A percentile compares a stretch with the other conserved stretches of the same genome.
These are phyloP conservation scores for Tachina fera DNA, from an alignment of 2,888 invertebrate genomes.

Conservation along the genomic window DNA sequence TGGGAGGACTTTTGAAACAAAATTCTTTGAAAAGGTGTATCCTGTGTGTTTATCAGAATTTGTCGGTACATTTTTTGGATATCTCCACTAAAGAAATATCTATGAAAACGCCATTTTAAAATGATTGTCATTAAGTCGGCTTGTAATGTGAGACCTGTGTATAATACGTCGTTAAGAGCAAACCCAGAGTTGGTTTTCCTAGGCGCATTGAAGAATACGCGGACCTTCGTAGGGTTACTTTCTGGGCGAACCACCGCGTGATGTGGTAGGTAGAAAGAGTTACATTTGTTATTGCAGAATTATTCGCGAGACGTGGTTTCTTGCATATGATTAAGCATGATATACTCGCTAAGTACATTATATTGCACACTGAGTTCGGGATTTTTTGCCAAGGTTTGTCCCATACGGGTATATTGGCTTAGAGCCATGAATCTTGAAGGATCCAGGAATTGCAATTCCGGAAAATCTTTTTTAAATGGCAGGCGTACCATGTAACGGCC, in stretches of 20 bases:
- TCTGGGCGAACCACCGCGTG: not conserved
- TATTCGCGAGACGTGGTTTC: not conserved
- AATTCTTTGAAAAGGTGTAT: not conserved
- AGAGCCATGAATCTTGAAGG: too few species aligned
- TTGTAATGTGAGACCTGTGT: too few species aligned
- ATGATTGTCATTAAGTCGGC: too few species aligned
- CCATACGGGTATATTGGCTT: too few species aligned
- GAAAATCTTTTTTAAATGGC: too few species aligned
- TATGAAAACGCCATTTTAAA: not conserved
- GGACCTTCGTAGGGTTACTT: not conserved
- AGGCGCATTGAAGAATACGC: not conserved
- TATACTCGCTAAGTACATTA: slow-evolving; percentile 15
- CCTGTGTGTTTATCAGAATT: not conserved
- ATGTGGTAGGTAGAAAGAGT: not conserved
- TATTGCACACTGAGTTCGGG: not conserved
- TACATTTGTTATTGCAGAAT: too few species aligned
- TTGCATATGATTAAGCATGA: not conserved
- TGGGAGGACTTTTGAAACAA: not conserved
- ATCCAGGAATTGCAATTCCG: too few species aligned
- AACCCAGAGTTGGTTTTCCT: not conserved
- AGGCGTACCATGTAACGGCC: too few species aligned
- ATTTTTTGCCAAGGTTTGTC: too few species aligned
- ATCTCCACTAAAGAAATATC: not conserved
- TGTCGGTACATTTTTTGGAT: not conserved
- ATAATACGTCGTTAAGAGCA: not conserved